phyloP scores from a whole-genome alignment of 2,113 vertebrate species.

The Oncorhynchus mykiss region DNA sequence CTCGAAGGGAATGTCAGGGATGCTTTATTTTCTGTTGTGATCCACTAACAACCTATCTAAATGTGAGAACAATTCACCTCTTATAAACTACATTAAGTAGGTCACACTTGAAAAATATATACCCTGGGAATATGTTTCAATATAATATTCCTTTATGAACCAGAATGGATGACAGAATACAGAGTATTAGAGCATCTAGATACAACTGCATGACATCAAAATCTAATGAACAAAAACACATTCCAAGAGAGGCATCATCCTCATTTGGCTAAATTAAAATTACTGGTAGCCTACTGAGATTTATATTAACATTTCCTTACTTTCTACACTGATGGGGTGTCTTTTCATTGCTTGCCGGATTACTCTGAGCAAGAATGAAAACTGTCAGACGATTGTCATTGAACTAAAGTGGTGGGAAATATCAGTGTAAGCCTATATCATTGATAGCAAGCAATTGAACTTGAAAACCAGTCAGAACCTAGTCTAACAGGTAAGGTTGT shows the following conservation, averaged over 20 bases:
- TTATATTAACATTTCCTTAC: no score
- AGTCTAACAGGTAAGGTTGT: background rate
- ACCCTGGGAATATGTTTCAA: no score
- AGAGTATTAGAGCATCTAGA: no score
- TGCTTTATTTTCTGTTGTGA: background rate
- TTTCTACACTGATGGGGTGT: conserved; percentile 45
- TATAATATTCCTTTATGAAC: no score
- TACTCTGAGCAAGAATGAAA: conserved; percentile 16
- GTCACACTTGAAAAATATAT: no score
- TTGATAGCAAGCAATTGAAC: background rate
- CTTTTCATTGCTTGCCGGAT: conserved; percentile 25
- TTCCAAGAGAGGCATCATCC: background rate
- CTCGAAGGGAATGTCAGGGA: background rate
- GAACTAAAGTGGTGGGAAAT: conserved; percentile 39
- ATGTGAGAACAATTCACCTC: background rate
- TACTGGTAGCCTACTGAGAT: no score
- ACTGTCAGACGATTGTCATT: background rate
- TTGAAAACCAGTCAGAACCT: conserved; percentile 48
- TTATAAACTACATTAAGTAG: background rate
- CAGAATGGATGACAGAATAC: no score
- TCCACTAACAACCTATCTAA: background rate
- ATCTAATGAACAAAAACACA: no score
- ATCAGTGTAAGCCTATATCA: conserved; percentile 43
- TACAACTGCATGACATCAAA: no score
- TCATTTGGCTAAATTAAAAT: no score